Base-by-base conservation (phyloP, 2,113 vertebrate genomes). In the Lagopus muta region DNA sequence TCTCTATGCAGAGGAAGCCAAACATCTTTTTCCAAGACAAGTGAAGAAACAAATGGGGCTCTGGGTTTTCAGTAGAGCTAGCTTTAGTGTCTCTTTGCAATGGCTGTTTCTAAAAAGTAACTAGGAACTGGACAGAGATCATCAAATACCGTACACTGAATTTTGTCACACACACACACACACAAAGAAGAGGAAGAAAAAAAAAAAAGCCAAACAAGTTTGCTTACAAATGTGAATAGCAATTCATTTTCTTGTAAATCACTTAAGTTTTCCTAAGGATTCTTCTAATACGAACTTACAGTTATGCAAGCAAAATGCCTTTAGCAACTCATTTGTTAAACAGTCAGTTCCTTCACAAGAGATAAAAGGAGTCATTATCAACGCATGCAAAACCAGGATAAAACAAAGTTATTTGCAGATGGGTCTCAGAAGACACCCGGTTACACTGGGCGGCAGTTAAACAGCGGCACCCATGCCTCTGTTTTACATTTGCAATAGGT, bases 241-340 rank as follows among this genome's bases (percentile, higher is more conserved):
- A 75, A 87, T 78, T 74, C 86, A 72, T 52, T 92, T 96, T 92
- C 82, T 83, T 57, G 45, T 73, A 91, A 94, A 74, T 90, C 60
- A 67, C 82, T 95, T 79, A 93, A 95, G 87, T 95, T 96, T 93
- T 96, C 93, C 92, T 95, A 95, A 94, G 89, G 81, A 95, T 96
- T 92, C 76, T 90, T 94, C 92, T 94, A 95, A 96, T 95, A 97
- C 95, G 83, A 96, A 82, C 91, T 96, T 88, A 95, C 27, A 94
- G 96, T 96, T 97, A 96, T 67, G 88, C 95, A 96, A 97, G 93
- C 61, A 95, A 97, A 97, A 96, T 50, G 97, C 98, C 98, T 96
- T 97, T 75, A 98, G 98, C 98, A 97, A 98, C 96, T 98, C 97
- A 97, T 98, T 98, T 98, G 94, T 98, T 98, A 98, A 97, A 97